Evolutionary conservation across 2,113 vertebrate species (phyloP).

Genomic region (Rhea americana): DNA sequence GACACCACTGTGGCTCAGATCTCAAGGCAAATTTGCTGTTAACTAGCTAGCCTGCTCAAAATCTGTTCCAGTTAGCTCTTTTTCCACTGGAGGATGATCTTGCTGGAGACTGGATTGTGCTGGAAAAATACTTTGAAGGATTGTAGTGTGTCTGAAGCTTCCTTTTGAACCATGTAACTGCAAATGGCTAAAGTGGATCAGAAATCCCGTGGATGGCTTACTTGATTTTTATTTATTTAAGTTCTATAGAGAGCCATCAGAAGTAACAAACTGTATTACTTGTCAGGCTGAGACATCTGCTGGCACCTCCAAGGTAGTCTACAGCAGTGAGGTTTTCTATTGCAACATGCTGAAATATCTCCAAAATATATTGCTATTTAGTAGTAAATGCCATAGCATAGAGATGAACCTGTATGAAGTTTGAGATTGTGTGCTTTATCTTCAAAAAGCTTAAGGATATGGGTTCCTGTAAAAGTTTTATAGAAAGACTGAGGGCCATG

Average conservation of each 20-base stretch:
- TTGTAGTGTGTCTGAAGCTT: not conserved
- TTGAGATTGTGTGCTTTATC: constrained; percentile 14
- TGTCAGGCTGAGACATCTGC: constrained; percentile 63
- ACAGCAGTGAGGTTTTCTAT: not conserved
- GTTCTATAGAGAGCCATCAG: not conserved
- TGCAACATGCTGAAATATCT: constrained; percentile 10
- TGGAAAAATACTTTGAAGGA: not conserved
- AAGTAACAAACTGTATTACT: not conserved
- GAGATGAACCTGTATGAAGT: constrained; percentile 9
- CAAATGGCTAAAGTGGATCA: not conserved
- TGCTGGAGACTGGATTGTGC: not conserved
- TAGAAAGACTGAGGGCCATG: not conserved
- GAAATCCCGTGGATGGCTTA: not conserved
- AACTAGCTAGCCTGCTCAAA: not conserved
- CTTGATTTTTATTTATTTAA: not conserved
- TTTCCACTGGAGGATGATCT: accelerated
- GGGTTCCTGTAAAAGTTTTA: not conserved
- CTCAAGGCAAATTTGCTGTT: not conserved
- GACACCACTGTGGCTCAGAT: not conserved
- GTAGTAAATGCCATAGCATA: not conserved
- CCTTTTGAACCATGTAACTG: not conserved
- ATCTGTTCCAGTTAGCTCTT: not conserved
- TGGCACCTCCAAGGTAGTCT: not conserved
- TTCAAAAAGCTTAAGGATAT: not conserved
- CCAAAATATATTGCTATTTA: not conserved